Conservation (phyloP, 2,113 vertebrate species). For the Callipepla squamata region DNA sequence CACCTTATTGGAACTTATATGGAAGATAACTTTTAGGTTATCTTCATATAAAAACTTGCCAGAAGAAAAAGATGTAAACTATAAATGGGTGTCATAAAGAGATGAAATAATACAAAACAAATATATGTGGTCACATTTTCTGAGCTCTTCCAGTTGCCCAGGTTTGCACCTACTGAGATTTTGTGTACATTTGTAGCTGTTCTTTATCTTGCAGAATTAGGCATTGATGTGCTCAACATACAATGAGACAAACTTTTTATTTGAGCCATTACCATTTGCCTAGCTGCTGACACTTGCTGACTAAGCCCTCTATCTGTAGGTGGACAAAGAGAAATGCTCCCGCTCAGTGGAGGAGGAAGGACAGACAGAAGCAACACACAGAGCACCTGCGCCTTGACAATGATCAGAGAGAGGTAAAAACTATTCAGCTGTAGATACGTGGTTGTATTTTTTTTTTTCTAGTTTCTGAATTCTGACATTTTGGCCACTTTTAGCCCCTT, state of each 20-base stretch:
- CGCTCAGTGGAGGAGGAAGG: slow-evolving; percentile 94
- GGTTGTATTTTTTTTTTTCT: background rate
- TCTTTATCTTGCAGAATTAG: background rate
- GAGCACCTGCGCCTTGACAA: slow-evolving; percentile 97
- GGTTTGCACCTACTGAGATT: background rate
- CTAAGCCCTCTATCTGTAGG: slow-evolving; percentile 68
- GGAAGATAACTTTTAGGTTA: background rate
- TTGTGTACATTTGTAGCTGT: background rate
- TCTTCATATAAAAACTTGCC: background rate
- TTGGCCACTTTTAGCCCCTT: background rate
- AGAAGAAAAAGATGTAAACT: background rate
- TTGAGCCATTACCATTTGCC: background rate
- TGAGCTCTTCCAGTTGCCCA: background rate
- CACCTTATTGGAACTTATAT: background rate
- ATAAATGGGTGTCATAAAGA: background rate
- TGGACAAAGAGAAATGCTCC: slow-evolving; percentile 97
- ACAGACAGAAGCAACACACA: slow-evolving; percentile 95
- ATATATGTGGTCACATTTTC: background rate
- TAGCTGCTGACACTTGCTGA: background rate
- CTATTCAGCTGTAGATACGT: slow-evolving; percentile 1
- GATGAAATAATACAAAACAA: background rate
- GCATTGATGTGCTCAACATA: background rate
- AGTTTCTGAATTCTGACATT: background rate
- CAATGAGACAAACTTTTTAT: background rate
- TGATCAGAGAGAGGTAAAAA: slow-evolving; percentile 94